Evolutionary conservation across 2,797 vertebrate genomes (phyloP).

Genomic region (Pelobates cultripes): DNA sequence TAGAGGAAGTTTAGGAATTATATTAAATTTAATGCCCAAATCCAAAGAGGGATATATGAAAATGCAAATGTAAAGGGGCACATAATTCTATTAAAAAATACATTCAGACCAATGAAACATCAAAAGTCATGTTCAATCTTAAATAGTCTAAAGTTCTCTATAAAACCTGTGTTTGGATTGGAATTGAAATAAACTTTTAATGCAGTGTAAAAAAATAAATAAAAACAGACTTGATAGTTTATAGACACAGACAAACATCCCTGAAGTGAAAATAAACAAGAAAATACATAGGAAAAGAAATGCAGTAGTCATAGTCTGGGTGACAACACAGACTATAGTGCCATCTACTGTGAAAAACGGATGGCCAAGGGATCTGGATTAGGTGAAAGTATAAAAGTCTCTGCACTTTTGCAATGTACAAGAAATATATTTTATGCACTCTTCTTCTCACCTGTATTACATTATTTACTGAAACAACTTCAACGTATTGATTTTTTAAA

Average conservation of each 20-base stretch:
- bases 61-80: neutral
- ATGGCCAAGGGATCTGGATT: neutral
- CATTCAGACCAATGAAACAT: neutral
- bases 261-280: neutral
- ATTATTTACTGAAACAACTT: neutral
- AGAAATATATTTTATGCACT: too few relatives aligned
- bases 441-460: neutral
- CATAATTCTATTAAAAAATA: neutral
- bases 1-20: conserved; percentile 1
- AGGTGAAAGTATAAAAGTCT: neutral
- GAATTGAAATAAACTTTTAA: too few relatives aligned
- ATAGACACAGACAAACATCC: neutral
- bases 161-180: neutral
- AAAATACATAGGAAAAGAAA: neutral
- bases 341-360: conserved; percentile 42
- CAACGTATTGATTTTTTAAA: neutral
- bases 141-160: neutral
- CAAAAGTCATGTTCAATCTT: neutral
- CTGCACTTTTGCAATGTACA: too few relatives aligned
- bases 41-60: neutral
- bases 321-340: conserved; percentile 39
- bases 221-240: neutral
- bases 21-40: conserved; percentile 18
- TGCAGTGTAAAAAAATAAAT: neutral
- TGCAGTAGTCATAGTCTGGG: neutral